Conservation (phyloP, 2,797 vertebrate species). For the Ptychobarbus kaznakovi region DNA sequence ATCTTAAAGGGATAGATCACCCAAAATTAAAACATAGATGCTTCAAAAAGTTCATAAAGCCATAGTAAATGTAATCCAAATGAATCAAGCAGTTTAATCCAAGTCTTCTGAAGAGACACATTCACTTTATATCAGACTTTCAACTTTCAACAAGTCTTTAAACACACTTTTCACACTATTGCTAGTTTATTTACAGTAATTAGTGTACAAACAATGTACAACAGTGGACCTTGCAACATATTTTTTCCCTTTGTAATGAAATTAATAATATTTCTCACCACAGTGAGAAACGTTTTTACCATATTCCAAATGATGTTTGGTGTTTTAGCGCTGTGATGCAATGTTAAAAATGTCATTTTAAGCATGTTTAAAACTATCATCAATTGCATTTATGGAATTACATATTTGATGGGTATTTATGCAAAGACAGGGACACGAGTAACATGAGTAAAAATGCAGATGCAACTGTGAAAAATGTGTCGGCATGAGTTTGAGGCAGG, state of each 20-base stretch:
- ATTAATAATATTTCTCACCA: background rate
- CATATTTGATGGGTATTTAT: too few species aligned
- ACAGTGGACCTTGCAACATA: background rate
- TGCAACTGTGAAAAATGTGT: too few species aligned
- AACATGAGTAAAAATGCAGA: background rate
- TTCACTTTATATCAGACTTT: background rate
- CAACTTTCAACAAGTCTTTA: background rate
- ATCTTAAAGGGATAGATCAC: background rate
- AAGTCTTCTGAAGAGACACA: background rate
- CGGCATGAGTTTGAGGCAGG: background rate
- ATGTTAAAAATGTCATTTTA: background rate
- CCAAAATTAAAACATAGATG: background rate
- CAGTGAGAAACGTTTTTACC: background rate
- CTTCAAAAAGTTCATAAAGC: background rate
- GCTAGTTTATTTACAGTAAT: background rate
- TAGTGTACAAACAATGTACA: background rate
- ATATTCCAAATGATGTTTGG: background rate
- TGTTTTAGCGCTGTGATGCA: background rate
- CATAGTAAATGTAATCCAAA: background rate
- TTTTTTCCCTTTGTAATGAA: background rate
- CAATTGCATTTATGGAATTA: background rate
- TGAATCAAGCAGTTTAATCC: background rate
- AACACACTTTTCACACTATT: background rate
- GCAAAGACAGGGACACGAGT: too few species aligned
- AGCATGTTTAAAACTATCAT: background rate